Conservation (phyloP, 2,797 vertebrate genomes). For the Silurus aristotelis region DNA sequence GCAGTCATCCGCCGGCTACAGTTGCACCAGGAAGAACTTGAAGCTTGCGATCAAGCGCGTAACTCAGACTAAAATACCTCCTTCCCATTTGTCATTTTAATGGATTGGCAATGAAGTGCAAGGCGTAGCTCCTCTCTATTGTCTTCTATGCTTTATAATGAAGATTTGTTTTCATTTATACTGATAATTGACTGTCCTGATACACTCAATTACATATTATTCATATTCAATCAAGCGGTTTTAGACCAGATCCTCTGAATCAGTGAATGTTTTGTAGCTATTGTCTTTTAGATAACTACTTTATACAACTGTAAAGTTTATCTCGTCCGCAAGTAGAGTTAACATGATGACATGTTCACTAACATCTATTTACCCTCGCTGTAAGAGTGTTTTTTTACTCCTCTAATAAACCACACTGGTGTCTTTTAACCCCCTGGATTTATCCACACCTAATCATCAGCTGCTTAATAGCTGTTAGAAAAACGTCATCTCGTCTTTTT, state of each 20-base stretch:
- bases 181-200: background rate
- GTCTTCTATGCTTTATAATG: background rate
- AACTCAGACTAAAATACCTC: background rate
- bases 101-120: background rate
- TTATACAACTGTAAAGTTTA: background rate
- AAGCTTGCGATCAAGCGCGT: conserved; percentile 10
- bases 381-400: background rate
- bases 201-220: background rate
- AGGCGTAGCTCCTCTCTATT: background rate
- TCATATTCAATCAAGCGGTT: background rate
- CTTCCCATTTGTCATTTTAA: conserved; percentile 7
- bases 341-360: background rate
- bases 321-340: background rate
- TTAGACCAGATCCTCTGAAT: background rate
- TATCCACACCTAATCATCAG: background rate
- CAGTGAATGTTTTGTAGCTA: background rate
- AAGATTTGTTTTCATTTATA: background rate
- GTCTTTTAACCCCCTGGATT: background rate
- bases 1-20: background rate
- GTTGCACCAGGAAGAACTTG: background rate
- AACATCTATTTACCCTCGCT: background rate
- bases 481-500: background rate
- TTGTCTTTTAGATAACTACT: background rate
- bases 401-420: background rate
- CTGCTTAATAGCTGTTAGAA: background rate